Percentiles rank a stretch among this genome's conserved stretches.
Conservation (phyloP, 2,113 vertebrate species). For the Campylorhamphus procurvoides region DNA sequence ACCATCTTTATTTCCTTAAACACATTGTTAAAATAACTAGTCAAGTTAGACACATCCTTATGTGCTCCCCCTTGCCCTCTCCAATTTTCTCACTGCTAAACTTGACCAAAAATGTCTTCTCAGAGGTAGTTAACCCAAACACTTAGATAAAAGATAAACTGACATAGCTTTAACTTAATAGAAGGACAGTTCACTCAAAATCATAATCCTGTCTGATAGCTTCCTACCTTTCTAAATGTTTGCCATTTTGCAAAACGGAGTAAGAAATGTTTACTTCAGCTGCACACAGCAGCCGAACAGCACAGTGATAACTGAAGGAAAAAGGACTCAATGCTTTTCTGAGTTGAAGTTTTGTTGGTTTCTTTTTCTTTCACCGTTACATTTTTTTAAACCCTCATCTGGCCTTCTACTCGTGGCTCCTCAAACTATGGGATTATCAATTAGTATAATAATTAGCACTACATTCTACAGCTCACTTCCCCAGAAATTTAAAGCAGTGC, state of each 20-base stretch:
- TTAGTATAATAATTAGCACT: background rate
- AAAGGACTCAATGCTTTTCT: background rate
- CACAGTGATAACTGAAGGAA: background rate
- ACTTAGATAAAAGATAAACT: background rate
- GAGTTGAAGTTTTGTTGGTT: background rate
- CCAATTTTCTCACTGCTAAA: background rate
- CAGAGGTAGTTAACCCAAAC: background rate
- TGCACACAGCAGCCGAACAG: background rate
- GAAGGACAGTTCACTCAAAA: background rate
- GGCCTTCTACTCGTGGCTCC: background rate
- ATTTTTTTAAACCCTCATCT: background rate
- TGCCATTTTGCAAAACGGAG: background rate
- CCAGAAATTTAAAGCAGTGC: background rate
- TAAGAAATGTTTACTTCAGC: background rate
- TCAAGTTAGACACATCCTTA: background rate
- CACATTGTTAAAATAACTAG: background rate
- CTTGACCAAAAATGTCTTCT: background rate
- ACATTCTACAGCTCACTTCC: background rate
- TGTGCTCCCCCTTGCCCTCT: accelerated
- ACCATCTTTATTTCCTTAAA: background rate
- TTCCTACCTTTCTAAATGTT: background rate
- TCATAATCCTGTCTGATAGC: background rate
- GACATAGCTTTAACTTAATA: background rate
- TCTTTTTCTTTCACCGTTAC: background rate
- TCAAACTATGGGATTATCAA: background rate